phyloP scores from a whole-genome alignment of 2,113 vertebrate species.

The Rana temporaria region DNA sequence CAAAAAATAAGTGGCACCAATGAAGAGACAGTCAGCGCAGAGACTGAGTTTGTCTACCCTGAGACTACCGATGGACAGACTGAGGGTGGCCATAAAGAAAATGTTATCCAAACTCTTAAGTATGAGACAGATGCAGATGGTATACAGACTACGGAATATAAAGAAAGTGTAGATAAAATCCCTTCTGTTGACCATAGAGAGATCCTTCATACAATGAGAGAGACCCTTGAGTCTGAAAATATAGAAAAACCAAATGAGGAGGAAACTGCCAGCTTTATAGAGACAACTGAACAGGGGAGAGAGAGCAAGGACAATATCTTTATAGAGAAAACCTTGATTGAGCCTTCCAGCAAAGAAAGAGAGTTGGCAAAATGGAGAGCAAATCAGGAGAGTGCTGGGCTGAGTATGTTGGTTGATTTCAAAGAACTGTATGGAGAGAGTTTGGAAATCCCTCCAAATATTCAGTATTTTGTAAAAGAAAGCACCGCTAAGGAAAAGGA shows the following conservation, averaged over 20 bases:
- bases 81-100: background rate
- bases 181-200: background rate
- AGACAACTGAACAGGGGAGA: background rate
- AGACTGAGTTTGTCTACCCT: background rate
- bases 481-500: background rate
- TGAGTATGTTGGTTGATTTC: too few relatives aligned
- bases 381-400: background rate
- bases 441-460: background rate
- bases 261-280: too few relatives aligned
- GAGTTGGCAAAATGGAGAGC: background rate
- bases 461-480: background rate
- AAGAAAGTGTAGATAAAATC: background rate
- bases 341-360: background rate
- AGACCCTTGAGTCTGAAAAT: background rate
- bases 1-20: background rate
- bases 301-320: background rate
- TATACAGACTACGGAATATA: background rate
- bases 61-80: background rate
- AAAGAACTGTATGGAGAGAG: background rate
- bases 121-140: background rate
- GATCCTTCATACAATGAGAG: background rate
- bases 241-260: background rate
- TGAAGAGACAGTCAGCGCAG: background rate
- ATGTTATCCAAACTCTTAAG: background rate
- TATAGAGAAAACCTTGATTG: background rate